Base-by-base conservation (phyloP, 2,797 vertebrate species). In the Silurus aristotelis region DNA sequence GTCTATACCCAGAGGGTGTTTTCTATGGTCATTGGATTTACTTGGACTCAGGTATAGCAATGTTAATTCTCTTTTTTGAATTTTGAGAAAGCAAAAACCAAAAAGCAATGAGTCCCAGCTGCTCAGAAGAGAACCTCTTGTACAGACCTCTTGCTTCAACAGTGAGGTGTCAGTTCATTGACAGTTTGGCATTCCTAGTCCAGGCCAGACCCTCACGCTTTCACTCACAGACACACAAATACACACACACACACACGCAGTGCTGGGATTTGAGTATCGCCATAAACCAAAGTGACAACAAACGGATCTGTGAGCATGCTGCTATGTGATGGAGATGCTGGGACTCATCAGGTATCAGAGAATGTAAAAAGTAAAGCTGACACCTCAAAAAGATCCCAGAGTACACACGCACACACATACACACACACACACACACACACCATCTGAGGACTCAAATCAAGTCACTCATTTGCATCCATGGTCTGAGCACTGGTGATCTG, bases 31-130 rank as follows among this genome's bases (percentile, higher is more conserved):
- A 82, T 27, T 67, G 71, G 71, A 67, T 86, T 81, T 66, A 48
- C 61, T 78, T 83, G 31, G 61, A 85, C 70, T 58, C 15, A 60
- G 79, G 71, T 76, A 85, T 52, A 15, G 55, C 8, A 20, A 63
- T 85, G 71, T 52, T 55, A 79, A 89, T 81, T 85, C 46, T 48
- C 38, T 71, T 83, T 83, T n/a, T 5, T 19, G 80, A 71, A 80
- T 73, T 88, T 67, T 52, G 61, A 81, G 55, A 76, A 56, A 63
- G 22, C 1, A 63, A 63, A 63, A 83, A 72, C 77, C 73, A 84
- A 85, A 84, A 85, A 66, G 76, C 82, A 87, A 89, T 88, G 83
- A 31, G 72, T 85, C 84, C 85, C 89, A 88, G 89, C 85, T 88
- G 88, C 72, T 56, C 10, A 60, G 77, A 55, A 67, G 63, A 58